Percentiles rank a stretch among this genome's conserved stretches.
These are phyloP conservation scores for Arge pagana DNA, from an alignment of 2,888 invertebrate species.

Conservation along the genomic window DNA sequence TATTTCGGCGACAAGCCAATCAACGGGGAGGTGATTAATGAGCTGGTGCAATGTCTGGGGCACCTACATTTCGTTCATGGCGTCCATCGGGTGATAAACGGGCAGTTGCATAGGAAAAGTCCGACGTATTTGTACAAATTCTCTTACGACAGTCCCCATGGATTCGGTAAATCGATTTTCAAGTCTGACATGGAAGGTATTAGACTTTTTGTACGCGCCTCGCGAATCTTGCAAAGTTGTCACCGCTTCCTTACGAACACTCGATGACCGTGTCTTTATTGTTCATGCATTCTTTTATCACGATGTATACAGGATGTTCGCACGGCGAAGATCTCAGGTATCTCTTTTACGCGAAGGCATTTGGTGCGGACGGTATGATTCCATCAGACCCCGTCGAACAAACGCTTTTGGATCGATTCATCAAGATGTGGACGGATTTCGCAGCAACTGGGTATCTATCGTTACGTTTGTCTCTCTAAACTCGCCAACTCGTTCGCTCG, in stretches of 20 bases:
- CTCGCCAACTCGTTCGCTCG: background rate
- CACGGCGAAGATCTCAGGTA: slow-evolving; percentile 69
- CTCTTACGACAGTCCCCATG: slow-evolving; percentile 63
- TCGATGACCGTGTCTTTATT: too few relatives aligned
- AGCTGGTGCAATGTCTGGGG: slow-evolving; percentile 60
- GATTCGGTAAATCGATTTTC: too few relatives aligned
- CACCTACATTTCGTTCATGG: slow-evolving; percentile 62
- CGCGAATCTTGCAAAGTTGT: too few relatives aligned
- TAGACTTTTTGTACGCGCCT: too few relatives aligned
- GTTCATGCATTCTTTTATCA: too few relatives aligned
- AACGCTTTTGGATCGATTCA: slow-evolving; percentile 57
- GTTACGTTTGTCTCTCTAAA: background rate
- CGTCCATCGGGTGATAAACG: slow-evolving; percentile 53
- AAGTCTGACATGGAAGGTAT: too few relatives aligned
- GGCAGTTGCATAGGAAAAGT: slow-evolving; percentile 55
- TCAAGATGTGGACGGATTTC: slow-evolving; percentile 67
- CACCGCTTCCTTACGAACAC: too few relatives aligned
- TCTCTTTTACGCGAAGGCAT: slow-evolving; percentile 56
- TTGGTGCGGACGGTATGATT: slow-evolving; percentile 21
- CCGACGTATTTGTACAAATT: slow-evolving; percentile 66
- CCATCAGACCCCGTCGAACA: slow-evolving; percentile 48
- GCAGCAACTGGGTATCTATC: slow-evolving; percentile 61
- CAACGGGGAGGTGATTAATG: slow-evolving; percentile 49
- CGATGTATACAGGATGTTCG: slow-evolving; percentile 59
- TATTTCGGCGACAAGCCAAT: too few relatives aligned